These are phyloP conservation scores for Anguilla anguilla DNA, from an alignment of 2,797 vertebrate genomes.

Conservation along the genomic window DNA sequence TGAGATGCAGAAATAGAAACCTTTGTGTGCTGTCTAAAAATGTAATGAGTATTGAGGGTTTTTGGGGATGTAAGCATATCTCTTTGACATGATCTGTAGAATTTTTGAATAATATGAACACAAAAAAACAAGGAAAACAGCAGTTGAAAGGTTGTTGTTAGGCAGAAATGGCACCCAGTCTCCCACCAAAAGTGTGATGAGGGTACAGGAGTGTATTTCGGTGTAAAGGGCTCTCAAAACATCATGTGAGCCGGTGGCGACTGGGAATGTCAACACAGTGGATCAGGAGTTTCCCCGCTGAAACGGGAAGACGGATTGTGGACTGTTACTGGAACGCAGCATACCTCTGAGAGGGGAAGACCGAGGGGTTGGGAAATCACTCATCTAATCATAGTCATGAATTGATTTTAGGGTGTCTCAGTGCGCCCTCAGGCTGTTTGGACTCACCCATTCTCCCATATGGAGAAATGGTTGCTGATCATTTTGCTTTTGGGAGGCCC, in stretches of 20 bases:
- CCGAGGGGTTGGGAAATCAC: not conserved
- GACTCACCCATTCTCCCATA: no score
- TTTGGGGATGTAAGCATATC: not conserved
- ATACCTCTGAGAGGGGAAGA: not conserved
- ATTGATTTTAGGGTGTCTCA: no score
- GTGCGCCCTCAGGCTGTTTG: no score
- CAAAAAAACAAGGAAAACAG: not conserved
- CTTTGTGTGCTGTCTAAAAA: no score
- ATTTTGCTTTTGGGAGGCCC: not conserved
- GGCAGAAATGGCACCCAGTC: slow-evolving; percentile 3
- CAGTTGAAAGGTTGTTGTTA: not conserved
- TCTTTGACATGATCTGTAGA: not conserved
- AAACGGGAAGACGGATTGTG: not conserved
- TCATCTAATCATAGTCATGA: not conserved
- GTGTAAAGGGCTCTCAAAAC: not conserved
- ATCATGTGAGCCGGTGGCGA: not conserved
- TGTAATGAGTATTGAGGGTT: no score
- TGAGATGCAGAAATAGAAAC: no score
- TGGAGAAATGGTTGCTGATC: not conserved
- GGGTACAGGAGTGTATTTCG: not conserved
- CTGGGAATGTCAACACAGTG: not conserved
- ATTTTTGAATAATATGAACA: not conserved
- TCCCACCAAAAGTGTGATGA: not conserved
- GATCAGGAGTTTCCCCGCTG: not conserved
- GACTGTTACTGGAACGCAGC: not conserved